Evolutionary conservation across 2,797 vertebrate genomes (phyloP).

Genomic region (Pseudochaenichthys georgianus): DNA sequence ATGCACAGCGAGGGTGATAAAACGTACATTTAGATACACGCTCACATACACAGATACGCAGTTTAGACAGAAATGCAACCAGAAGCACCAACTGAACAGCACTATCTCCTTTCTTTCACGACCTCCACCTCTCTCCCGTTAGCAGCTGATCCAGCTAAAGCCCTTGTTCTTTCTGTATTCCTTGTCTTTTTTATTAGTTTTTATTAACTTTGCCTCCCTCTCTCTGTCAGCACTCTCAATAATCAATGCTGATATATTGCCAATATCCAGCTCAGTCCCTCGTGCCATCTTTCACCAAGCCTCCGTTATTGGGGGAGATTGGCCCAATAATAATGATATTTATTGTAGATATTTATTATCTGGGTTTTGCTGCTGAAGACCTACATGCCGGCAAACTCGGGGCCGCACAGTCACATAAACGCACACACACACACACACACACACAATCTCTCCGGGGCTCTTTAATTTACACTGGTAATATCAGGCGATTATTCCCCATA

Average conservation of each 20-base stretch:
- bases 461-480: constrained; percentile 83
- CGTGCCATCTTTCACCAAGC: constrained; percentile 85
- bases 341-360: constrained; percentile 91
- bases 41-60: constrained; percentile 20
- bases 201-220: constrained; percentile 88
- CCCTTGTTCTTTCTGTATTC: constrained; percentile 84
- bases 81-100: constrained; percentile 34
- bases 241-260: constrained; percentile 92
- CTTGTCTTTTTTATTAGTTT: constrained; percentile 88
- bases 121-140: constrained; percentile 45
- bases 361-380: constrained; percentile 72
- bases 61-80: constrained; percentile 37
- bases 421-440: constrained; percentile 12
- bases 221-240: constrained; percentile 86
- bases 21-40: constrained; percentile 40
- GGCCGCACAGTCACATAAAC: constrained; percentile 31
- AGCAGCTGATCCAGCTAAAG: constrained; percentile 83
- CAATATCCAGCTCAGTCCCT: constrained; percentile 87
- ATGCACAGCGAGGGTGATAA: constrained; percentile 53
- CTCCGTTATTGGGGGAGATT: constrained; percentile 85
- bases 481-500: constrained; percentile 76
- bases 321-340: constrained; percentile 89
- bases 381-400: constrained; percentile 50
- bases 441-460: constrained; percentile 66
- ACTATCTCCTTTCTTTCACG: constrained; percentile 56